These are phyloP conservation scores for Notolepis coatsorum DNA, from an alignment of 2,797 vertebrate species.

Conservation along the genomic window DNA sequence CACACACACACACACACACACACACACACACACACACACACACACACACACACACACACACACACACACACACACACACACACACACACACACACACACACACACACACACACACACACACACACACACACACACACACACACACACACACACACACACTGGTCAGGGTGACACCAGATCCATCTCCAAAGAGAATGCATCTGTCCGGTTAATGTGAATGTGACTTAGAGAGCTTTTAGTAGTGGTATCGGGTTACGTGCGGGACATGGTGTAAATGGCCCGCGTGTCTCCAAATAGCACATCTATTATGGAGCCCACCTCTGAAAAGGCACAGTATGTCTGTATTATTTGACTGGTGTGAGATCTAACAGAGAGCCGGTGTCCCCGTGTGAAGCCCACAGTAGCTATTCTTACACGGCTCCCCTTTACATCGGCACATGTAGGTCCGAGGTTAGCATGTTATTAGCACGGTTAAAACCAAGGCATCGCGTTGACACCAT, in stretches of 20 bases:
- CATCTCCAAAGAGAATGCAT: conserved; percentile 34
- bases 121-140: not conserved
- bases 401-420: too few relatives aligned
- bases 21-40: not conserved
- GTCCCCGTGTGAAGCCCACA: too few relatives aligned
- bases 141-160: not conserved
- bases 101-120: not conserved
- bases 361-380: conserved; percentile 57
- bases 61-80: not conserved
- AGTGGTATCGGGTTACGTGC: conserved; percentile 61
- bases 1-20: conserved; percentile 8
- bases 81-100: not conserved
- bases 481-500: too few relatives aligned
- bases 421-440: too few relatives aligned
- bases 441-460: too few relatives aligned
- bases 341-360: conserved; percentile 62
- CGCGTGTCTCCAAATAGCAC: conserved; percentile 57
- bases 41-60: not conserved
- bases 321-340: conserved; percentile 46
- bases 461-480: too few relatives aligned
- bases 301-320: conserved; percentile 51
- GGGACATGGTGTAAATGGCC: conserved; percentile 50
- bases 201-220: conserved; percentile 36
- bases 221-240: conserved; percentile 74
- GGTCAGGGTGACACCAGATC: conserved; percentile 39